These are phyloP conservation scores for Brenthis hecate DNA, from an alignment of 2,888 invertebrate species.

Conservation along the genomic window DNA sequence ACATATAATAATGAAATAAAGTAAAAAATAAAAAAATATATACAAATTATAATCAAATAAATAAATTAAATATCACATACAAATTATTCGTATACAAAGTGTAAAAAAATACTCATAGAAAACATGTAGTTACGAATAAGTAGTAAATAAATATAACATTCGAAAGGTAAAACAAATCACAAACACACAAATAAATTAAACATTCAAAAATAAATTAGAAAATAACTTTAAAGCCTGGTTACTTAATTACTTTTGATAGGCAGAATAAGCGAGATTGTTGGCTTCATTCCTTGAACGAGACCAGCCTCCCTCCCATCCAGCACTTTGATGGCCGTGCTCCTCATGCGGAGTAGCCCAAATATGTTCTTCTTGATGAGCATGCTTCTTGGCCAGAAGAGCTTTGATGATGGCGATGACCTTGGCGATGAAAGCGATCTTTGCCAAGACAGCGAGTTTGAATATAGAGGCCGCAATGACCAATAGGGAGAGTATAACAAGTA, in stretches of 20 bases:
- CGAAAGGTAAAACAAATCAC: constrained; percentile 58
- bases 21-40: constrained; percentile 33
- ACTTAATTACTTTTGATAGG: constrained; percentile 62
- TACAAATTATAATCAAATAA: constrained; percentile 30
- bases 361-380: constrained; percentile 54
- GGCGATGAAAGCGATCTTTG: constrained; percentile 87
- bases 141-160: constrained; percentile 54
- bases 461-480: constrained; percentile 86
- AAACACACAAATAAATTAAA: constrained; percentile 56
- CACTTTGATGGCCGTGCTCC: constrained; percentile 52
- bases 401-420: constrained; percentile 68
- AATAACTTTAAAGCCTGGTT: constrained; percentile 35
- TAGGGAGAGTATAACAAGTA: constrained; percentile 84
- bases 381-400: constrained; percentile 69
- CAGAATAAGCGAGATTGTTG: constrained; percentile 68
- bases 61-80: constrained; percentile 36
- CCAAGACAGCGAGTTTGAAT: constrained; percentile 87
- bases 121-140: constrained; percentile 55
- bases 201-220: constrained; percentile 48
- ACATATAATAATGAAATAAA: background rate
- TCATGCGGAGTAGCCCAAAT: constrained; percentile 54
- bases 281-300: constrained; percentile 69
- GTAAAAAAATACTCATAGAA: constrained; percentile 60
- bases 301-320: constrained; percentile 70
- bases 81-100: constrained; percentile 29